Evolutionary conservation across 1,140 invertebrate genomes (phyloP).

Genomic region (Drosophila malerkotliana): DNA sequence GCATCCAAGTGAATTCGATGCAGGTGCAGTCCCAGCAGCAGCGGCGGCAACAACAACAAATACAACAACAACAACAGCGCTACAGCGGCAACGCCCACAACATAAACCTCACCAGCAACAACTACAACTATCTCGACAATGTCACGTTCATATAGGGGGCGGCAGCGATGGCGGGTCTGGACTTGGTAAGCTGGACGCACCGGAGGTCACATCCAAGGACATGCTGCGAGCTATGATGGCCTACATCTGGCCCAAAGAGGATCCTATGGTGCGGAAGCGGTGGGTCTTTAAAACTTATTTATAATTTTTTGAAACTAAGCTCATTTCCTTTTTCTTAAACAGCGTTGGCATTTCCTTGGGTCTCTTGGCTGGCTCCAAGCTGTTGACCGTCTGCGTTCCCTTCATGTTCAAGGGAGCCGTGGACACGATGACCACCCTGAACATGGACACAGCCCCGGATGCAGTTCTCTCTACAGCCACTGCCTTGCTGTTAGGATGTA

Average conservation of each 20-base stretch:
- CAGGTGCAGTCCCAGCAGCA: constrained; percentile 58
- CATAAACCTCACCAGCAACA: constrained; percentile 10
- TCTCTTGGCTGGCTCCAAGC: constrained; percentile 91
- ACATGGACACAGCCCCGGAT: constrained; percentile 89
- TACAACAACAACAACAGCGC: constrained; percentile 31
- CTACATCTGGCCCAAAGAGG: constrained; percentile 97
- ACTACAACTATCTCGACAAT: constrained; percentile 86
- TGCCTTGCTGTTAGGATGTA: constrained; percentile 95
- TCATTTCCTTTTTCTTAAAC: neutral
- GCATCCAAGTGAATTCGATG: constrained; percentile 80
- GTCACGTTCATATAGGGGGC: constrained; percentile 94
- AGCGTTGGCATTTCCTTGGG: constrained; percentile 94
- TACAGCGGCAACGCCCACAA: constrained; percentile 65
- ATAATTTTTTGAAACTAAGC: neutral
- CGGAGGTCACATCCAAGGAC: constrained; percentile 88
- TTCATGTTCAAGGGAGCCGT: constrained; percentile 98
- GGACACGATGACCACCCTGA: constrained; percentile 93
- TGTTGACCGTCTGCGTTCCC: constrained; percentile 97
- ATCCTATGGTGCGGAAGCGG: constrained; percentile 73
- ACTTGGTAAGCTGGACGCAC: constrained; percentile 85
- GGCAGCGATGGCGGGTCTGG: constrained; percentile 87
- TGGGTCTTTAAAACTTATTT: constrained; percentile 9
- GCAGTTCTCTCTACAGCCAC: constrained; percentile 90
- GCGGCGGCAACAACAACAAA: constrained; percentile 29
- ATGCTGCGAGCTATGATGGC: constrained; percentile 95